These are phyloP conservation scores for Ceraclea dissimilis DNA, from an alignment of 2,888 invertebrate genomes.

Conservation along the genomic window DNA sequence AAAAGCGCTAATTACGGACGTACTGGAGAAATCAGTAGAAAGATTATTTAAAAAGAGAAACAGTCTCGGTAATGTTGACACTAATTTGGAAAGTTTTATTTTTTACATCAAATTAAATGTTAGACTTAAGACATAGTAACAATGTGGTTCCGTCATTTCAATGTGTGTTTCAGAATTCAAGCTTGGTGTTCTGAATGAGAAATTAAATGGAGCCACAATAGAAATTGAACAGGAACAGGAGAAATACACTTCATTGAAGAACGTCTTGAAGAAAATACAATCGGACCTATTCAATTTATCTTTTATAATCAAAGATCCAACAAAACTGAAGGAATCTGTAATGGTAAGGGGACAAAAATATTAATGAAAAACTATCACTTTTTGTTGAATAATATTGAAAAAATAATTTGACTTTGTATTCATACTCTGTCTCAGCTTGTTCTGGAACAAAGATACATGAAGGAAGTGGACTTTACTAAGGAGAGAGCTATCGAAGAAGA, in stretches of 20 bases:
- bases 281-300: conserved; percentile 76
- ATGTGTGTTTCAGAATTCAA: conserved; percentile 52
- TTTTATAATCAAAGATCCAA: conserved; percentile 69
- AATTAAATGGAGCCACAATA: conserved; percentile 61
- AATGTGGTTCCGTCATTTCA: background rate
- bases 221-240: conserved; percentile 61
- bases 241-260: conserved; percentile 53
- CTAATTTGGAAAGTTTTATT: no score
- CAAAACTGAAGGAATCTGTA: conserved; percentile 49
- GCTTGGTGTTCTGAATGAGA: conserved; percentile 68
- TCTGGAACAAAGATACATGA: conserved; percentile 53
- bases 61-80: conserved; percentile 42
- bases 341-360: conserved; percentile 37
- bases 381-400: background rate
- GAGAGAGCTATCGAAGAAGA: conserved; percentile 62
- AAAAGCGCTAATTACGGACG: conserved; percentile 64
- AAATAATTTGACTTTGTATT: no score
- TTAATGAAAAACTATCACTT: background rate
- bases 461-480: conserved; percentile 59
- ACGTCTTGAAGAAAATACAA: conserved; percentile 65
- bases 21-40: conserved; percentile 78
- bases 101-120: background rate
- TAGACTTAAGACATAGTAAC: background rate
- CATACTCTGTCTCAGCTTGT: conserved; percentile 10
- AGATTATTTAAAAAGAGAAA: conserved; percentile 68